phyloP scores from a whole-genome alignment of 2,888 invertebrate species.

The Pterostichus niger region DNA sequence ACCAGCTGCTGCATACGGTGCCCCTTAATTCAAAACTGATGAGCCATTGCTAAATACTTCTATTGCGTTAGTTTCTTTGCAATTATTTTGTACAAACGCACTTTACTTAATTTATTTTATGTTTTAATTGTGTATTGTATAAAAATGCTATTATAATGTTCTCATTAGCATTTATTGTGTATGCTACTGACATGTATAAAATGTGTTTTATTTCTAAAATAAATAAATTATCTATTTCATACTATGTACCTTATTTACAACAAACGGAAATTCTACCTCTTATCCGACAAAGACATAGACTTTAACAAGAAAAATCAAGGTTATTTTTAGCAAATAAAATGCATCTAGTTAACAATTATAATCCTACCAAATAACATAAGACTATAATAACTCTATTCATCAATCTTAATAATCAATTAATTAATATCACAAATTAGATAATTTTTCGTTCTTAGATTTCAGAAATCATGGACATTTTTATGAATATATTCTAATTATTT shows the following conservation, averaged over 20 bases:
- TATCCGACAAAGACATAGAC: too few species aligned
- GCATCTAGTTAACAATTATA: too few species aligned
- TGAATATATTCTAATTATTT: too few species aligned
- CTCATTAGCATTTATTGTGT: conserved; percentile 52
- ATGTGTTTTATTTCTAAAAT: conserved; percentile 27
- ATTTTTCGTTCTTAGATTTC: too few species aligned
- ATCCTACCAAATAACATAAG: too few species aligned
- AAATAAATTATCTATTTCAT: conserved; percentile 32
- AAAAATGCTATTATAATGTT: conserved; percentile 41
- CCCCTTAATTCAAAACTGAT: conserved; percentile 69
- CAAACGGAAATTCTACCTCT: background rate
- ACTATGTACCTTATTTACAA: background rate
- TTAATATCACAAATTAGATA: too few species aligned
- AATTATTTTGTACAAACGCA: conserved; percentile 65
- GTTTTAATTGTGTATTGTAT: conserved; percentile 44
- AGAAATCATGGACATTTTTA: too few species aligned
- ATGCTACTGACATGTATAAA: conserved; percentile 13
- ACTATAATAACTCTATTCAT: too few species aligned
- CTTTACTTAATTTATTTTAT: conserved; percentile 54
- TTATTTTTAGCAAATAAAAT: too few species aligned
- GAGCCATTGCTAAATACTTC: conserved; percentile 44
- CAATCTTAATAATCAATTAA: too few species aligned
- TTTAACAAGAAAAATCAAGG: too few species aligned
- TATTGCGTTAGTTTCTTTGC: conserved; percentile 50
- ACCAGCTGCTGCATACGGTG: conserved; percentile 70